Evolutionary conservation across 2,888 invertebrate genomes (phyloP), one percentile per base, ranked within the genome.

Genomic region (Acleris literana): DNA sequence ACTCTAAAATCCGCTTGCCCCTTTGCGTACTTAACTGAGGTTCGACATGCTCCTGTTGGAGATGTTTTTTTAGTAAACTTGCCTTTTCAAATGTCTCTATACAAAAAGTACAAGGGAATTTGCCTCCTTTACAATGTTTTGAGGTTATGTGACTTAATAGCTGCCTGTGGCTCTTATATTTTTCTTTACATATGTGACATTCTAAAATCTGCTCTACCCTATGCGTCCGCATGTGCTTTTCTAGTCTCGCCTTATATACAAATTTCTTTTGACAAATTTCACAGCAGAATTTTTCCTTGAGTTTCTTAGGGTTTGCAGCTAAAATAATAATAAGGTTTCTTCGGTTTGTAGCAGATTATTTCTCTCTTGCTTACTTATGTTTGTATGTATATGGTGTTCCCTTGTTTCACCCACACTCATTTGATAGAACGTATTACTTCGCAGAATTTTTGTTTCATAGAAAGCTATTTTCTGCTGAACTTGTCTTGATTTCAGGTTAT

Each of bases 101-200:
- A 64, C 92, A 92, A 0, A 85, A 65, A 0, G 79, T 86, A 58
- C 91, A 92, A 0, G 84, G 82, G 22, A 79, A 91, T 20, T 69
- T 64, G 0, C 80, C 78, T 3, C 83, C 76, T 0, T 80, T 74
- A 0, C 74, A 74, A 22, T 92, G 91, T 2, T 68, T 72, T 2
- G 72, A 67, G 0, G 73, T 73, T 22, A 88, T 88, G 51, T 92
- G 92, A 69, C 79, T 82, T 0, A 85, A 88, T 0, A 91, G 62
- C 51, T 87, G 87, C 52, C 84, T 87, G 62, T 87, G 89, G 11
- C 82, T 78, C 0, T 75, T 71, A n/a, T 82, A 86, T 20, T 76
- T 79, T 0, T 72, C 76, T 39, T 84, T 74, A 64, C 92, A 92
- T 0, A 92, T 69, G 1, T 79, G 72, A 46, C 91, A 91, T 0